Evolutionary conservation across 2,797 vertebrate genomes (phyloP).

Genomic region (Buceros bicornis): DNA sequence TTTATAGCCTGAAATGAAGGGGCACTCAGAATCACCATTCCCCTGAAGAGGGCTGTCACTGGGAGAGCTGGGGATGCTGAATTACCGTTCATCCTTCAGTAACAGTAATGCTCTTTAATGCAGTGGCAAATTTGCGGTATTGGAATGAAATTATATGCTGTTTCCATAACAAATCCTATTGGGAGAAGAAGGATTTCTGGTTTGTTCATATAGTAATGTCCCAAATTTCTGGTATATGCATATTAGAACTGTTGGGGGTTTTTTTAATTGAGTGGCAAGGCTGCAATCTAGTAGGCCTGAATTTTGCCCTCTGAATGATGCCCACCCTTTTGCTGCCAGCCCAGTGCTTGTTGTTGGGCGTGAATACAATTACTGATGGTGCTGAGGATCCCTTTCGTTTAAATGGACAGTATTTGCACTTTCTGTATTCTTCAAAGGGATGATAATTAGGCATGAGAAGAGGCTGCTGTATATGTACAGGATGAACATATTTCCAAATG

Average conservation of each 20-base stretch:
- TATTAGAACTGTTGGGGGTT: background rate
- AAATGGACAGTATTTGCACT: background rate
- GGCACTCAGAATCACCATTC: background rate
- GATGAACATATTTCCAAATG: background rate
- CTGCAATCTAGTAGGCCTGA: background rate
- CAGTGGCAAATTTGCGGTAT: constrained; percentile 44
- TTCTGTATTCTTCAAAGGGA: background rate
- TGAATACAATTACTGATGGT: background rate
- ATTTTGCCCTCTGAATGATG: background rate
- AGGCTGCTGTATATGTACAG: background rate
- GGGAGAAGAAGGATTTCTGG: constrained; percentile 49
- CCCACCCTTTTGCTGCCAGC: background rate
- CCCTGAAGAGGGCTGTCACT: background rate
- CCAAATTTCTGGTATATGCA: background rate
- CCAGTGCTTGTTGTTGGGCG: background rate
- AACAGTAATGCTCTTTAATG: constrained; percentile 40
- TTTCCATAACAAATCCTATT: constrained; percentile 71
- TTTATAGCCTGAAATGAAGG: constrained; percentile 48
- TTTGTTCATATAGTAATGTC: constrained; percentile 42
- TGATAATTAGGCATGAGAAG: background rate
- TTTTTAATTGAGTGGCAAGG: background rate
- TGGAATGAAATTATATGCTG: constrained; percentile 40
- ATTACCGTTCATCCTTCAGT: constrained; percentile 30
- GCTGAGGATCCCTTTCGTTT: background rate
- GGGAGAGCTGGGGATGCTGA: background rate